Base-by-base conservation (phyloP, 2,113 vertebrate genomes). In the Dipodomys spectabilis region DNA sequence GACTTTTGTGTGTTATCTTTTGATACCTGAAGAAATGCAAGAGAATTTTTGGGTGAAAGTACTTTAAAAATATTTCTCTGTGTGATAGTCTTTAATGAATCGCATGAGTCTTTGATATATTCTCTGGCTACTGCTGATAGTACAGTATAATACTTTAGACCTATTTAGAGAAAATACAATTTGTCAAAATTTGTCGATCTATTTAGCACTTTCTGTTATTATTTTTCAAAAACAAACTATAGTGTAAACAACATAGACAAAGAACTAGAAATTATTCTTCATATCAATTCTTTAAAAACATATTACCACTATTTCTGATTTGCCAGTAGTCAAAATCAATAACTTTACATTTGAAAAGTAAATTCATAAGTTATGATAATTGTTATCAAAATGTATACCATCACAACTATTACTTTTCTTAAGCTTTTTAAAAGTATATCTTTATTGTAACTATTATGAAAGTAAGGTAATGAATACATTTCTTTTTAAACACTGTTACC, bases 341-440 rank as follows among this genome's bases (percentile, higher is more conserved):
- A 75, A 79, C 88, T 91, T 72, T 91, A 96, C 13, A 81, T 92
- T 72, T 83, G 71, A 60, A 18, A 35, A 16, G n/a, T 49, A 92
- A 92, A 90, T 95, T 87, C 32, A 93, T 92, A 69, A 95, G 35
- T 27, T 88, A 45, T 28, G 69, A 82, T 67, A 28, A 49, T 81
- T 83, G 35, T 32, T 60, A 57, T 84, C 0, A 4, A 57, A 35
- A 22, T 71, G 68, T 57, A 67, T 44, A 57, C 85, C 80, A 82
- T 81, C 71, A 83, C 85, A 82, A 39, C 16, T 94, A 57, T 91
- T 79, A 68, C 71, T 88, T 57, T 57, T 57, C 53, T 57, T 57
- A 49, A 49, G 49, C 49, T 88, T 91, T 39, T 39, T 39, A 6
- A 39, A 39, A 39, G 39, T 39, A 39, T 39, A 39, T 39, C 39